phyloP scores from a whole-genome alignment of 1,140 invertebrate species.

The Zaprionus camerounensis region DNA sequence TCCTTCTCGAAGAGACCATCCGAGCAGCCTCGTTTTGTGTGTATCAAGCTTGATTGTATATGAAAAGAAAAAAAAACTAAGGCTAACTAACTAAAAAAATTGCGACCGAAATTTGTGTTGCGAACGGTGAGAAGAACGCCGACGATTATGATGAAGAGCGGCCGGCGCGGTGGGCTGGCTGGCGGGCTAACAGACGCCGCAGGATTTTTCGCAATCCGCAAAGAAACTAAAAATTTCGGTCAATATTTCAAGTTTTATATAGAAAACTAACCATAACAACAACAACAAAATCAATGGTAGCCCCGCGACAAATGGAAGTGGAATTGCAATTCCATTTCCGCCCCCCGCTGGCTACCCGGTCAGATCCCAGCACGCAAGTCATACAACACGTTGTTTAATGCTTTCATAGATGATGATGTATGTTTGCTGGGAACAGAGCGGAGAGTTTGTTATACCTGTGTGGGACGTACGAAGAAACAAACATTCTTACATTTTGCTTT shows the following conservation, averaged over 20 bases:
- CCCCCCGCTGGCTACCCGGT: conserved; percentile 33
- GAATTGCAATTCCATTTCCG: conserved; percentile 59
- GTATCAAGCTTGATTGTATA: conserved; percentile 76
- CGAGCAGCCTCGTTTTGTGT: conserved; percentile 76
- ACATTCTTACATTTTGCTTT: conserved; percentile 66
- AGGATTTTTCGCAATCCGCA: conserved; percentile 39
- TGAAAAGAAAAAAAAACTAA: conserved; percentile 24
- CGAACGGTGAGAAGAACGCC: conserved; percentile 62
- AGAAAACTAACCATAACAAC: conserved; percentile 48
- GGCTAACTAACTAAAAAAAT: conserved; percentile 51
- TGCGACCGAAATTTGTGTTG: conserved; percentile 78
- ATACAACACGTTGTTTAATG: conserved; percentile 36
- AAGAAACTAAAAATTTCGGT: conserved; percentile 66
- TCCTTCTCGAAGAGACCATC: conserved; percentile 40
- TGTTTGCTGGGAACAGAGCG: conserved; percentile 78
- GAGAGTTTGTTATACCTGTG: conserved; percentile 44
- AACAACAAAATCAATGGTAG: conserved; percentile 15
- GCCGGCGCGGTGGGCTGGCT: conserved; percentile 7
- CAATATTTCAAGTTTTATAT: conserved; percentile 62
- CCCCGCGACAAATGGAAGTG: conserved; percentile 49
- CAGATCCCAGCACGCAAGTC: conserved; percentile 69
- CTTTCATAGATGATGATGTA: conserved; percentile 20
- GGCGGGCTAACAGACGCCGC: conserved; percentile 23
- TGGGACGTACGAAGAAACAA: conserved; percentile 74
- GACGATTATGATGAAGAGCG: conserved; percentile 15